Conservation (phyloP, 2,113 vertebrate species). For the Daboia siamensis region DNA sequence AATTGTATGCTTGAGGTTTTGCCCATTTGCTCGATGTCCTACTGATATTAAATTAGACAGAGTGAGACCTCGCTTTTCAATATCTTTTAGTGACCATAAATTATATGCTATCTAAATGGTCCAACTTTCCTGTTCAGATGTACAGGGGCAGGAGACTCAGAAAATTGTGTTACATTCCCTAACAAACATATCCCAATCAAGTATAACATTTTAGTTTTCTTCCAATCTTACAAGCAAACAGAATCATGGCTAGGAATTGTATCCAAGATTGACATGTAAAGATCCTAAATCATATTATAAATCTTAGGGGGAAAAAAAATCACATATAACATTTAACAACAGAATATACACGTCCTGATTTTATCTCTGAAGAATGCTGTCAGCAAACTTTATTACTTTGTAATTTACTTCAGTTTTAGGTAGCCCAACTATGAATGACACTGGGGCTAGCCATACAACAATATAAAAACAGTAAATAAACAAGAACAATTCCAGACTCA, state of each 20-base stretch:
- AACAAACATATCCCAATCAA: background rate
- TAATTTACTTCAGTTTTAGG: background rate
- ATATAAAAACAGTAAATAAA: background rate
- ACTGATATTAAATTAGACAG: background rate
- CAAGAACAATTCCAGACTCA: background rate
- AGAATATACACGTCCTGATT: background rate
- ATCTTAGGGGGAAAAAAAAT: background rate
- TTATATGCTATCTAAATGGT: background rate
- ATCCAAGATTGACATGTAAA: background rate
- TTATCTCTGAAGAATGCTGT: slow-evolving; percentile 2
- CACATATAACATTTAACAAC: background rate
- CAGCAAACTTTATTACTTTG: slow-evolving; percentile 16
- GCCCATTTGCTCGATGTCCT: background rate
- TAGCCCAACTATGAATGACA: background rate
- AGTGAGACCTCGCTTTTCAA: background rate
- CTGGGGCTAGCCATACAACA: background rate
- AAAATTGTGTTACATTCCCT: background rate
- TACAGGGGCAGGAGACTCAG: background rate
- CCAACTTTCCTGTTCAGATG: background rate
- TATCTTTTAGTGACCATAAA: background rate
- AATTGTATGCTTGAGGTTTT: slow-evolving; percentile 34
- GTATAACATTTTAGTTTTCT: background rate
- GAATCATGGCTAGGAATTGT: background rate
- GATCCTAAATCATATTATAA: background rate
- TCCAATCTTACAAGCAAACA: rapidly evolving